A percentile compares a stretch with the other conserved stretches of the same genome.
These are phyloP conservation scores for Laspeyria flexula DNA, from an alignment of 2,888 invertebrate species.

Conservation along the genomic window DNA sequence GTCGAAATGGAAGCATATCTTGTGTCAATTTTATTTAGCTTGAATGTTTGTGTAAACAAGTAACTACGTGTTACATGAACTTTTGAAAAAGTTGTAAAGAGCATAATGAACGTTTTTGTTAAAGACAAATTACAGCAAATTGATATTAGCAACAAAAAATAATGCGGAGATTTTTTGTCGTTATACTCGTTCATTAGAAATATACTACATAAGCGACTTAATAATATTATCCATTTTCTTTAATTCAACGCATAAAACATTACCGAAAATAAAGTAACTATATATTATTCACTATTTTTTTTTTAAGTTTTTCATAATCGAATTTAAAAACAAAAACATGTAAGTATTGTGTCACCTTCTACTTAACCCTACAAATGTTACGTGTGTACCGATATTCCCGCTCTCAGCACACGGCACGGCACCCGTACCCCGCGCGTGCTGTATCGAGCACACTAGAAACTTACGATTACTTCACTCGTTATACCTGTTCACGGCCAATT, in stretches of 20 bases:
- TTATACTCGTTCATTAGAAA: too few relatives aligned
- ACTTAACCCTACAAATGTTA: constrained; percentile 16
- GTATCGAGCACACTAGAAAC: constrained; percentile 34
- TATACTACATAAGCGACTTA: too few relatives aligned
- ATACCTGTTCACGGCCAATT: constrained; percentile 33
- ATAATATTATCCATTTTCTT: too few relatives aligned
- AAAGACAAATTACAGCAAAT: too few relatives aligned
- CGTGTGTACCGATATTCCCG: constrained; percentile 22
- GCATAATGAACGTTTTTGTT: neutral
- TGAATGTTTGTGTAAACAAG: neutral
- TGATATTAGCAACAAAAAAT: too few relatives aligned
- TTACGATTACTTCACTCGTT: constrained; percentile 36
- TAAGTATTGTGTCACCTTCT: too few relatives aligned
- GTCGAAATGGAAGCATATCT: neutral
- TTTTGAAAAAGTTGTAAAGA: neutral
- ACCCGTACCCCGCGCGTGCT: constrained; percentile 6
- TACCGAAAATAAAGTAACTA: too few relatives aligned
- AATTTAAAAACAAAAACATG: too few relatives aligned
- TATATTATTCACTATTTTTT: too few relatives aligned
- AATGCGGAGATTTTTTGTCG: too few relatives aligned
- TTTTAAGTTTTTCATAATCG: too few relatives aligned
- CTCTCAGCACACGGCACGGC: constrained; percentile 4
- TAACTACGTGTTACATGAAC: neutral
- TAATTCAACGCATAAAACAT: too few relatives aligned
- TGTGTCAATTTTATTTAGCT: constrained; percentile 3